Percentiles rank a stretch among this genome's conserved stretches.
These are phyloP conservation scores for Sceliomorpha sp. DNA, from an alignment of 2,888 invertebrate genomes.

Conservation along the genomic window DNA sequence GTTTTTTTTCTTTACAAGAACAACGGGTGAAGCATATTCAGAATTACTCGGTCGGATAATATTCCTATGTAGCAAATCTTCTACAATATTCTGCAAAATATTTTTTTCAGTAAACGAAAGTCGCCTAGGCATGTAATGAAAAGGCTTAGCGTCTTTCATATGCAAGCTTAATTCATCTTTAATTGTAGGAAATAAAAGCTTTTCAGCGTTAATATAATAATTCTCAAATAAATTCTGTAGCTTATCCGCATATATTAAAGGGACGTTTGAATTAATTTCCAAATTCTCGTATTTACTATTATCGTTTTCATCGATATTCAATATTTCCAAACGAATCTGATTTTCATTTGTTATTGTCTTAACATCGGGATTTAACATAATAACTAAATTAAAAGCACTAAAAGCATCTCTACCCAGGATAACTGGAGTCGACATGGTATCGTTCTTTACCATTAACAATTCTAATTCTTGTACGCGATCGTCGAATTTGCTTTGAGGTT, in stretches of 20 bases:
- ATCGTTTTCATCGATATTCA: slow-evolving; percentile 15
- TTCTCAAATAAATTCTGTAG: slow-evolving; percentile 12
- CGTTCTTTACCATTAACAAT: too few relatives aligned
- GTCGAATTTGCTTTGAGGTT: background rate
- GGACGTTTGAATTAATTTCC: slow-evolving; percentile 14
- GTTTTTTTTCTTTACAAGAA: slow-evolving; percentile 43
- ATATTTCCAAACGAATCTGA: background rate
- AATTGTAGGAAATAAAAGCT: slow-evolving; percentile 11
- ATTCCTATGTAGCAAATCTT: slow-evolving; percentile 39
- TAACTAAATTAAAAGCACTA: background rate
- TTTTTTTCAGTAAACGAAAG: slow-evolving; percentile 25
- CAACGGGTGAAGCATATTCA: slow-evolving; percentile 32
- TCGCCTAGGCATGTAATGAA: too few relatives aligned
- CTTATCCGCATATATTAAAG: background rate
- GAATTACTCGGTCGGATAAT: slow-evolving; percentile 30
- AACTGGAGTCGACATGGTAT: too few relatives aligned
- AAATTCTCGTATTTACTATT: background rate
- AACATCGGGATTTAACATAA: background rate
- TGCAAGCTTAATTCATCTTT: slow-evolving; percentile 23
- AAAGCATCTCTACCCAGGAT: slow-evolving; percentile 2
- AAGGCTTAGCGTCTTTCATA: slow-evolving; percentile 38
- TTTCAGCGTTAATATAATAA: slow-evolving; percentile 16
- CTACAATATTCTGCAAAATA: slow-evolving; percentile 25
- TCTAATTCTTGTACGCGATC: too few relatives aligned
- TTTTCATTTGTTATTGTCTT: background rate